A percentile compares a stretch with the other conserved stretches of the same genome.
Conservation (phyloP, 1,140 invertebrate genomes). For the Heliconius himera region DNA sequence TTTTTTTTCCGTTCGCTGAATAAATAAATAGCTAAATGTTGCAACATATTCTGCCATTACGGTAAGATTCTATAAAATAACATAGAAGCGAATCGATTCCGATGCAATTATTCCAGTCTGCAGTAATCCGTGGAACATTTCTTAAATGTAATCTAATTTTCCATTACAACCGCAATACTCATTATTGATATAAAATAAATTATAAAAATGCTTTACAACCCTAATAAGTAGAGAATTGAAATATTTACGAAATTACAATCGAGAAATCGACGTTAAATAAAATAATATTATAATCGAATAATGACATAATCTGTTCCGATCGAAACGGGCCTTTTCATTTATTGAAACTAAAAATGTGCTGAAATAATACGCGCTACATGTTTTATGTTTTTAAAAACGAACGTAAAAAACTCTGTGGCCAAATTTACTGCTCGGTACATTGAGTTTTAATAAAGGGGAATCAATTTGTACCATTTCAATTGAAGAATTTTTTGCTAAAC, state of each 20-base stretch:
- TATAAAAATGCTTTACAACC: constrained; percentile 7
- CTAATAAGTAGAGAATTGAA: constrained; percentile 4
- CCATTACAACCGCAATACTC: neutral
- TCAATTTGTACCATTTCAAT: neutral
- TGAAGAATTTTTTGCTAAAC: neutral
- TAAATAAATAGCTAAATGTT: constrained; percentile 2
- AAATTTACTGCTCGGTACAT: neutral
- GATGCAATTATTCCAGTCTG: constrained; percentile 7
- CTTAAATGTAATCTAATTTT: constrained; percentile 24
- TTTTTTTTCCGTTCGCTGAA: neutral
- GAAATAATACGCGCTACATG: constrained; percentile 8
- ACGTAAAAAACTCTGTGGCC: neutral
- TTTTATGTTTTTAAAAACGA: neutral
- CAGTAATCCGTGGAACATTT: constrained; percentile 16
- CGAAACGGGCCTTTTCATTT: neutral
- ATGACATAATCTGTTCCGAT: constrained; percentile 9
- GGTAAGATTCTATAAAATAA: constrained; percentile 8
- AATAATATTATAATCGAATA: constrained; percentile 12
- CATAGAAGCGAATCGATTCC: constrained; percentile 14
- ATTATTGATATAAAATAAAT: constrained; percentile 1
- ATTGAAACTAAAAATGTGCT: constrained; percentile 7
- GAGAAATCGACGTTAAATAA: constrained; percentile 7
- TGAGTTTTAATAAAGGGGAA: neutral
- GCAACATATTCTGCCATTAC: constrained; percentile 6
- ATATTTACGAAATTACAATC: constrained; percentile 5